These are phyloP conservation scores for Timandra comae DNA, from an alignment of 2,888 invertebrate genomes.

Conservation along the genomic window DNA sequence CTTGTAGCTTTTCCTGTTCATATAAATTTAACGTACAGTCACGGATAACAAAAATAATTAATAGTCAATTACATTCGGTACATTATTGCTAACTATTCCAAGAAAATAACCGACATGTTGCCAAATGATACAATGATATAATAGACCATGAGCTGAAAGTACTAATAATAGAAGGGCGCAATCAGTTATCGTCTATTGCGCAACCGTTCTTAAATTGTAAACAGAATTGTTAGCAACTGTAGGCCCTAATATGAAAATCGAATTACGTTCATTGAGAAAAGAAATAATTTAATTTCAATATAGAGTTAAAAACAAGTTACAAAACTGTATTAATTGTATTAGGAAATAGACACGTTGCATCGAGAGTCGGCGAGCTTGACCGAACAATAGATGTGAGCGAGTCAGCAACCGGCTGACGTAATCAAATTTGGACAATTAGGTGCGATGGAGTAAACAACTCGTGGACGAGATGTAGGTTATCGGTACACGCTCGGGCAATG, in stretches of 20 bases:
- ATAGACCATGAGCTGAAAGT: constrained; percentile 28
- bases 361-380: constrained; percentile 29
- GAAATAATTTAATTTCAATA: constrained; percentile 24
- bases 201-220: constrained; percentile 37
- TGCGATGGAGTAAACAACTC: constrained; percentile 47
- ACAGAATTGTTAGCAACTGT: constrained; percentile 48
- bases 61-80: constrained; percentile 8
- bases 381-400: constrained; percentile 38
- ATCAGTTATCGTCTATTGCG: constrained; percentile 44
- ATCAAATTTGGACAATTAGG: constrained; percentile 52
- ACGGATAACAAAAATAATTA: too few species aligned
- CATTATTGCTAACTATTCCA: constrained; percentile 2
- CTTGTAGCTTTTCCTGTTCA: too few species aligned
- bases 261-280: constrained; percentile 10
- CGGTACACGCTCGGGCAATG: constrained; percentile 29
- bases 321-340: constrained; percentile 32
- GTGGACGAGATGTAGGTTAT: constrained; percentile 55
- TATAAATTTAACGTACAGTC: too few species aligned
- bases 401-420: constrained; percentile 37
- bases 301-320: constrained; percentile 33
- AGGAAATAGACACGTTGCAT: constrained; percentile 34
- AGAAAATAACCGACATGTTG: constrained; percentile 15
- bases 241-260: constrained; percentile 30
- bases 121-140: constrained; percentile 35
- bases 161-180: constrained; percentile 43